Conservation (phyloP, 1,140 invertebrate species). For the Luehdorfia chinensis region DNA sequence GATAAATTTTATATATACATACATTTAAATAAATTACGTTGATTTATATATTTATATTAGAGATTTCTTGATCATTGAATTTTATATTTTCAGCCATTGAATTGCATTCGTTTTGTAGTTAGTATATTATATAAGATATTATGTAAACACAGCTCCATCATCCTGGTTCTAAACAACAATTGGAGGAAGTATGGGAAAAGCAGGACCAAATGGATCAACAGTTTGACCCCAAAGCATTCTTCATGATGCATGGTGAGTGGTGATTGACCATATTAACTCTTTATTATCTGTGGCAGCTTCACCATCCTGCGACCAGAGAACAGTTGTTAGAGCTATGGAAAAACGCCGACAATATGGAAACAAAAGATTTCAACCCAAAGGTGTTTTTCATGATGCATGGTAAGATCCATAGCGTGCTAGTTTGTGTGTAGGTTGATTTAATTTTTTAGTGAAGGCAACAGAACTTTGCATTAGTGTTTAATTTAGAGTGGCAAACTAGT, state of each 20-base stretch:
- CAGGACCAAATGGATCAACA: slow-evolving; percentile 95
- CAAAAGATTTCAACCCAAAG: slow-evolving; percentile 66
- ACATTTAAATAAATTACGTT: too few species aligned
- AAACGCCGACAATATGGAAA: slow-evolving; percentile 55
- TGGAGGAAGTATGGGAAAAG: slow-evolving; percentile 99
- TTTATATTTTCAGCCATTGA: neutral
- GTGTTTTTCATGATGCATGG: slow-evolving; percentile 72
- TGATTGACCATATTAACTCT: slow-evolving; percentile 27
- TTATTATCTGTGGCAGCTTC: slow-evolving; percentile 63
- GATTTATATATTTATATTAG: neutral
- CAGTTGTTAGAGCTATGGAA: slow-evolving; percentile 70
- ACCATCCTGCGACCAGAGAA: slow-evolving; percentile 54
- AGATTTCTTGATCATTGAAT: neutral
- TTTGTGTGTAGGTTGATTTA: slow-evolving; percentile 5
- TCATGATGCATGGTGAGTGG: slow-evolving; percentile 92
- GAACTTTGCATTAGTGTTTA: too few species aligned
- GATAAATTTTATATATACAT: neutral
- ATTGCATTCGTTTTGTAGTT: neutral
- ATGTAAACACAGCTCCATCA: slow-evolving; percentile 82
- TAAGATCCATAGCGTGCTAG: slow-evolving; percentile 52
- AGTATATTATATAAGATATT: slow-evolving; percentile 3
- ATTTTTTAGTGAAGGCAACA: too few species aligned
- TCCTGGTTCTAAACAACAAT: slow-evolving; percentile 93
- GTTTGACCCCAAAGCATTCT: slow-evolving; percentile 98
- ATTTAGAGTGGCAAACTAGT: too few species aligned